Percentiles rank a stretch among this genome's conserved stretches.
phyloP scores from a whole-genome alignment of 1,140 invertebrate species.

The Lasioglossum albipes region DNA sequence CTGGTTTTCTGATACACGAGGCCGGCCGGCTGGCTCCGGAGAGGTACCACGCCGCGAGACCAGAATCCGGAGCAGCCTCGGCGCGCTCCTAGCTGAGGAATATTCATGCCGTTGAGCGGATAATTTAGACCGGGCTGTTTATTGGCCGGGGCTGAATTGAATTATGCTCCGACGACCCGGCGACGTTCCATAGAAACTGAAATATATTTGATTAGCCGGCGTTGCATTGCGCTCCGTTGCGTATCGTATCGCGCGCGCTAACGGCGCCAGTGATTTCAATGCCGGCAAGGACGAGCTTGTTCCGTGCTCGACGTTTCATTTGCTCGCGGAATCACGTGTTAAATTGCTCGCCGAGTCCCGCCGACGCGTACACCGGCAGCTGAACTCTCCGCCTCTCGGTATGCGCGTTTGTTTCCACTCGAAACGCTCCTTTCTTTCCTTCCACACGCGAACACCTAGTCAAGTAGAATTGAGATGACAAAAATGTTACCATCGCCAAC shows the following conservation, averaged over 20 bases:
- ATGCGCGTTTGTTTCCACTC: too few species aligned
- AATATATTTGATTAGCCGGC: conserved; percentile 17
- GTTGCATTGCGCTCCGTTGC: too few species aligned
- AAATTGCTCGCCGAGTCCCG: too few species aligned
- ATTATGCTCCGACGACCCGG: background rate
- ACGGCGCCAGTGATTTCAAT: conserved; percentile 11
- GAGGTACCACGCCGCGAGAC: background rate
- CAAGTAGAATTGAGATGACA: too few species aligned
- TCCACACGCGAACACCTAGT: too few species aligned
- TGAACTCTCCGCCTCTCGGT: too few species aligned
- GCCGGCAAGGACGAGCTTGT: conserved; percentile 12
- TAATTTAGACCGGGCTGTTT: background rate
- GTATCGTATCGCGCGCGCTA: background rate
- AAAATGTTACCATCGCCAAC: too few species aligned
- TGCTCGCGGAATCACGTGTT: too few species aligned
- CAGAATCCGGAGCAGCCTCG: conserved; percentile 41
- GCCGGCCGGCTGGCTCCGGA: conserved; percentile 17
- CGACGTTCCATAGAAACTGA: conserved; percentile 10
- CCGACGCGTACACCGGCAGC: too few species aligned
- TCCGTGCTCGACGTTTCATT: background rate
- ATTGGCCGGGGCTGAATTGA: conserved; percentile 1
- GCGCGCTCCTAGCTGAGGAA: conserved; percentile 14
- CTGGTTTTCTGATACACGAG: conserved; percentile 61
- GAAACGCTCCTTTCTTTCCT: too few species aligned
- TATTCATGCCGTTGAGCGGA: conserved; percentile 1